Evolutionary conservation across 2,888 invertebrate species (phyloP), one percentile per base, ranked within the genome.

Genomic region (Uloborus plumipes): DNA sequence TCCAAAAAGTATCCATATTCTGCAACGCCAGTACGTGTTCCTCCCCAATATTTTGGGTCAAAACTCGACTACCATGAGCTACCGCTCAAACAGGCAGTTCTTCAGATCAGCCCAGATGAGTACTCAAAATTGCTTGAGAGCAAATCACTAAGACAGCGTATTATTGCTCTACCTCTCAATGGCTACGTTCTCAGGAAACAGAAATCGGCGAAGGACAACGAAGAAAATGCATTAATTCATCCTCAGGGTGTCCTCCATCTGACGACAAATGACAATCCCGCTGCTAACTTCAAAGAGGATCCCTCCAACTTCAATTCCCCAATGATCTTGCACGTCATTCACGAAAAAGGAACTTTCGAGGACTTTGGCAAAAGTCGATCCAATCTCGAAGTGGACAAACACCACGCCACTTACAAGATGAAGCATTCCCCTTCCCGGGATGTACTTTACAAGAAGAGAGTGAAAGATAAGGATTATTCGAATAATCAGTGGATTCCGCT

Each of bases 401-500:
- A 39, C 39, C 39, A 9, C 3, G 11, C 39, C 1, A 39, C 39
- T 1, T 39, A 39, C 39, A 39, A 39, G 11, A 39, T 39, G 39
- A 39, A 39, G 39, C 39, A 39, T 39, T 39, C 39, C 39, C 39
- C 39, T 11, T 39, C 39, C 11, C 39, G 11, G 39, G 39, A 39
- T 11, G 39, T 39, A 7, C 39, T 11, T 39, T 39, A 39, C n/a
- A 31, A n/a, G 15, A 50, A 39, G 16, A 15, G n/a, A 15, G 9
- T 70, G 4, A 53, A 55, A 22, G 31, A 64, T 20, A 64, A 71
- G 31, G 77, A 78, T 22, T 74, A 74, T 59, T 47, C 66, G 6
- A 69, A 62, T 13, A 18, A 51, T 22, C 70, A 71, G n/a, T 78
- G 77, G 77, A 78, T 78, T 31, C 77, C 77, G 2, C 49, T 78